Evolutionary conservation across 2,113 vertebrate genomes (phyloP).

Genomic region (Phocoena phocoena): DNA sequence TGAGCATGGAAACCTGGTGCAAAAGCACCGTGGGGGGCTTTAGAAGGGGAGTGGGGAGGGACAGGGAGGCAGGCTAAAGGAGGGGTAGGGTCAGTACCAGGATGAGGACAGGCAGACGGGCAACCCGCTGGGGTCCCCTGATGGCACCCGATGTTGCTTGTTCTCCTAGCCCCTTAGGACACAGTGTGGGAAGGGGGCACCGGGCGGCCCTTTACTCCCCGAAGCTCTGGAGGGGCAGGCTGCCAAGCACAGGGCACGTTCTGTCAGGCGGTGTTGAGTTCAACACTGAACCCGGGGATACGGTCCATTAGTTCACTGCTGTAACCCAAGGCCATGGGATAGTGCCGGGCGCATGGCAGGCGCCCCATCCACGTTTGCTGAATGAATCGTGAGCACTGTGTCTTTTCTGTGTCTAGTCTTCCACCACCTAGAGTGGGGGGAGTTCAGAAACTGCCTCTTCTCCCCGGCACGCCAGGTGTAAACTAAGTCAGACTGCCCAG

Average conservation of each 20-base stretch:
- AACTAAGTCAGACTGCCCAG: neutral
- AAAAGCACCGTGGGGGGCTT: fast-evolving
- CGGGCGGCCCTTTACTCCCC: neutral
- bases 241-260: neutral
- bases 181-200: neutral
- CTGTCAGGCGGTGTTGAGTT: neutral
- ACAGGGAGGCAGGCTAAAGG: too few species aligned
- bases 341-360: neutral
- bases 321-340: neutral
- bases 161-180: neutral
- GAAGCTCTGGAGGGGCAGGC: neutral
- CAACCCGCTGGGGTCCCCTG: too few species aligned
- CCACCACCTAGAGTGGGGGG: too few species aligned
- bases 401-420: too few species aligned
- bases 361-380: fast-evolving
- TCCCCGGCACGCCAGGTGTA: fast-evolving
- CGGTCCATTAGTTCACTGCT: neutral
- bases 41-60: neutral
- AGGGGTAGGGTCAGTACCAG: too few species aligned
- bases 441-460: neutral
- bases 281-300: neutral
- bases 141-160: too few species aligned
- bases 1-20: neutral
- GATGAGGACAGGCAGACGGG: too few species aligned
- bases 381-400: too few species aligned